A percentile compares a stretch with the other conserved stretches of the same genome.
Conservation (phyloP, 2,888 invertebrate genomes). For the Drosophila nr. perissopoda region DNA sequence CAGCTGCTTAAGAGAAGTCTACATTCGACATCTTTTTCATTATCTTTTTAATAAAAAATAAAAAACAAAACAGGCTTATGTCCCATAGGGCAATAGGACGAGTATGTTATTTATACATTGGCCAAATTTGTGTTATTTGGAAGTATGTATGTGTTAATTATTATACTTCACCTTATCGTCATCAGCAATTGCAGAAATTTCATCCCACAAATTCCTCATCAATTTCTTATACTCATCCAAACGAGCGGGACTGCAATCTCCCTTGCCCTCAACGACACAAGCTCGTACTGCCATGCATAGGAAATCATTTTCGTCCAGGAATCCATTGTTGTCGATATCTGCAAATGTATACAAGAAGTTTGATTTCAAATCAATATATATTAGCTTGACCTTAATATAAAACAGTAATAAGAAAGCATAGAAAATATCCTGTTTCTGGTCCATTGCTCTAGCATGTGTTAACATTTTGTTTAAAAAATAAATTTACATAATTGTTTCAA, state of each 20-base stretch:
- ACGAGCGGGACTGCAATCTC: conserved; percentile 90
- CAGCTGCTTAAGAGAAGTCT: background rate
- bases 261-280: conserved; percentile 93
- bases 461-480: background rate
- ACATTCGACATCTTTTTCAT: background rate
- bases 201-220: conserved; percentile 94
- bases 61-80: background rate
- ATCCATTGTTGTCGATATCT: conserved; percentile 95
- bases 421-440: background rate
- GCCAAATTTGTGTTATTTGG: background rate
- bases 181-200: conserved; percentile 93
- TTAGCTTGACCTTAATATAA: background rate
- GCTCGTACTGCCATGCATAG: conserved; percentile 92
- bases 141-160: background rate
- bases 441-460: background rate
- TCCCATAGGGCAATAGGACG: no score
- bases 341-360: conserved; percentile 58
- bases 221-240: conserved; percentile 93
- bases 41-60: background rate
- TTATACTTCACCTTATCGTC: conserved; percentile 89
- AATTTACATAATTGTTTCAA: background rate
- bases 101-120: background rate
- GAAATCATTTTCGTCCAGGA: conserved; percentile 92
- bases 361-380: background rate
- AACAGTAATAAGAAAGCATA: background rate